Evolutionary conservation across 2,797 vertebrate species (phyloP), one percentile per base, ranked within the genome.

Genomic region (Phylloscopus collybita): DNA sequence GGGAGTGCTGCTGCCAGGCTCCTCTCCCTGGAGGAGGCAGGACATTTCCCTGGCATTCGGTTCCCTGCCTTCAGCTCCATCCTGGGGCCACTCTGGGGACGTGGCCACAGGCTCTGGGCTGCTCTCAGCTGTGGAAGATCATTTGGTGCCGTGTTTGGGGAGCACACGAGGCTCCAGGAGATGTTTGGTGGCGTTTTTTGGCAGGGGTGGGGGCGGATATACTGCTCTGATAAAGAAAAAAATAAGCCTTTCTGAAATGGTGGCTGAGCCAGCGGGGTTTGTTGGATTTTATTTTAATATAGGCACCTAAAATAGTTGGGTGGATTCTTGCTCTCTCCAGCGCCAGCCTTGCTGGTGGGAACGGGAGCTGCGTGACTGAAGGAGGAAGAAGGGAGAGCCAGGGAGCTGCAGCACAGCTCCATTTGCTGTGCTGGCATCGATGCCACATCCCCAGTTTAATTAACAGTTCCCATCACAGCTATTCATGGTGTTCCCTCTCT

Each of bases 361-460:
- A 11, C 6, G 0, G 12, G 56, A 59, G 86, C 91, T 88, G 82
- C 20, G 10, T 14, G 80, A 16, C 59, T 53, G 66, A 7, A 40
- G 64, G 78, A 42, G 66, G 45, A 50, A 40, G 75, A 25, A 62
- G 64, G 64, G 66, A 60, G 84, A 87, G 92, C 53, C 88, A 88
- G 69, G 17, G 1, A 70, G 30, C 74, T 72, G 83, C 94, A 80
- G 0, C 30, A 1, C 0, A 0, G 61, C 84, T 86, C 93, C 73
- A 50, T 91, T 89, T 83, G 86, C 83, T 74, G 84, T 88, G 75
- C 94, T 91, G 89, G 91, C 85, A 69, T 5, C 6, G 49, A 1
- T 51, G 29, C 54, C 79, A 27, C 87, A 50, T 69, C 80, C 70
- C 85, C 64, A 29, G 45, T 84, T 90, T 96, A 95, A 96, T 94